Evolutionary conservation across 2,888 invertebrate species (phyloP), one percentile per base, ranked within the genome.

Genomic region (Agonopterix subpropinquella): DNA sequence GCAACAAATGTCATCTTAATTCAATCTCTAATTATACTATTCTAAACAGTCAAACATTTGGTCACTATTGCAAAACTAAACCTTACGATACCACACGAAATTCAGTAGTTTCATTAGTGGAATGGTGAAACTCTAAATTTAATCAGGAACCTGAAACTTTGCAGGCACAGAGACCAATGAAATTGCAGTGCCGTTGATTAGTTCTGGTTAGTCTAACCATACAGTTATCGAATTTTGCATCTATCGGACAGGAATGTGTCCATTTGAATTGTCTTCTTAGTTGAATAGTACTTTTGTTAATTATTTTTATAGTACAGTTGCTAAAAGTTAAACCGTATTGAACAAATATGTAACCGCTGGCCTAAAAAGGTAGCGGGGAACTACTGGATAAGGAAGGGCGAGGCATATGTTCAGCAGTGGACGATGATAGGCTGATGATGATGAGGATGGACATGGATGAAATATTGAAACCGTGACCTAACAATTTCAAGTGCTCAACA

Each of bases 141-240:
- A 80, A 82, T 82, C 80, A 77, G 68, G 64, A 57, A 57, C 57
- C 58, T 59, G 65, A 61, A 78, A 80, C 77, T 80, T 72, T 55
- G 53, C 52, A 54, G 53, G 53, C 53, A 52, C 52, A 13, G 53
- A 43, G 49, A 44, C 59, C 58, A 57, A 54, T 62, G 62, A 53
- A 61, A 58, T 63, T 63, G 66, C 64, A 63, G 62, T 59, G 59
- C 64, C 47, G 74, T 73, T 79, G 79, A 79, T 80, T 80, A 75
- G 77, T 77, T 76, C 73, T 73, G 76, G 70, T 71, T 73, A 75
- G 74, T 78, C 75, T 67, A 69, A 75, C 70, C 68, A 70, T 60
- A 48, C 61, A 58, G 66, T 69, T 75, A 76, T 77, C 66, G 67
- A 66, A 67, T 70, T 71, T 57, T 60, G 59, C 61, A 66, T 70